Base-by-base conservation (phyloP, 2,888 invertebrate genomes). In the Pelosia muscerda region DNA sequence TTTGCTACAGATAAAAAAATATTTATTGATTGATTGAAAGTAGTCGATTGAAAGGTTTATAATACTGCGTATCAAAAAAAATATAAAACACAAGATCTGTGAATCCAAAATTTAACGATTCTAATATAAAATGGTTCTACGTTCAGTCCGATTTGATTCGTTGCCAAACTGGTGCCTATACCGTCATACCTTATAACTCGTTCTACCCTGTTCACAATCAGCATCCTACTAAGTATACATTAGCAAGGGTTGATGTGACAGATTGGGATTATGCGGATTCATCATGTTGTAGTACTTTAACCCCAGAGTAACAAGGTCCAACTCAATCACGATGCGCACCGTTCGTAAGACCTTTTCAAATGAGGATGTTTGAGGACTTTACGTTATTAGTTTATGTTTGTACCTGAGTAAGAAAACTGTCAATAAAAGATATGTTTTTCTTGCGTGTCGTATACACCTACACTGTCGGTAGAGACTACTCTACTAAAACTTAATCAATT, bases 191-290 rank as follows among this genome's bases (percentile, higher is more conserved):
- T 19, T 42, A 42, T 9, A 49, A n/a, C 8, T 6, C 49, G 8
- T n/a, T 49, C 8, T n/a, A 49, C n/a, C n/a, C 49, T 11, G 13
- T 15, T 1, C 42, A 49, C 49, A 49, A 49, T 49, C 49, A 49
- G 49, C 59, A 38, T 25, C 38, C 25, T 59, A 4, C 38, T 59
- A 59, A 59, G 23, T 38, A 59, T 10, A 59, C 38, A 59, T 59
- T 59, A 59, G 25, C 59, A 10, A 38, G 25, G 59, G 23, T 53
- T 42, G 23, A 34, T 54, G 65, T 69, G 49, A 49, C 58, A 69
- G 67, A 38, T 55, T 38, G 54, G 28, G 26, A 58, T 64, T 59
- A 53, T 57, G n/a, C 54, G 28, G 34, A 66, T 61, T 42, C 65
- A 38, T 59, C 59, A 59, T 59, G 23, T 38, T 59, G 23, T 38